Conservation (phyloP, 92 coral and sea anemone genomes). For the Metridium senile region DNA sequence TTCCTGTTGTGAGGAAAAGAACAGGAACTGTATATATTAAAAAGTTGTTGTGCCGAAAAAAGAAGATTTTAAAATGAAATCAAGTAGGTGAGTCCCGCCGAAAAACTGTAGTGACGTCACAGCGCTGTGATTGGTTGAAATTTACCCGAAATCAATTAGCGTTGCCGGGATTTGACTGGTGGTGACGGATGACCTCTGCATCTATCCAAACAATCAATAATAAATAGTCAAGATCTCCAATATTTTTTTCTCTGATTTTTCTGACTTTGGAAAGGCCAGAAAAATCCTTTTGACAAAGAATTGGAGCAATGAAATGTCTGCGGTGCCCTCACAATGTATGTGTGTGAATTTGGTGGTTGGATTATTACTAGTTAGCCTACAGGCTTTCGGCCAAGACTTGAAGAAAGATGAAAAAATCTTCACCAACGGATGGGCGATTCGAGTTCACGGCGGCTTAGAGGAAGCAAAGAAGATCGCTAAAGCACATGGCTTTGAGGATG, state of each 20-base stretch:
- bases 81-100: background rate
- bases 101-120: conserved; percentile 48
- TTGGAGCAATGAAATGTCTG: conserved; percentile 99
- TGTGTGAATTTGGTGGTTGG: conserved; percentile 60
- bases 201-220: conserved; percentile 77
- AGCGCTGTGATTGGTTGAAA: conserved; percentile 68
- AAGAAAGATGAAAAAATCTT: conserved; percentile 64
- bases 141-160: conserved; percentile 61
- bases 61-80: background rate
- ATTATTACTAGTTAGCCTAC: conserved; percentile 25
- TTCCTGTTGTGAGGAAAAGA: too few relatives aligned
- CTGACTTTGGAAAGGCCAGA: conserved; percentile 40
- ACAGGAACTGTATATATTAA: too few relatives aligned
- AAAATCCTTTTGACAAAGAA: conserved; percentile 47
- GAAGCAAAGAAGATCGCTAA: conserved; percentile 84
- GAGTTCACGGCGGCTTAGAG: conserved; percentile 80
- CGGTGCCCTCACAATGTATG: conserved; percentile 76
- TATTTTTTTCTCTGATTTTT: conserved; percentile 59
- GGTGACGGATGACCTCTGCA: conserved; percentile 80
- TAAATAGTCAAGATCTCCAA: conserved; percentile 60
- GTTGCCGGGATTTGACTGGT: conserved; percentile 77
- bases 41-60: background rate
- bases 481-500: conserved; percentile 92
- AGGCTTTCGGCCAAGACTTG: conserved; percentile 25
- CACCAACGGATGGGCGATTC: conserved; percentile 99